Conservation (phyloP, 2,797 vertebrate species). For the Artibeus jamaicensis region DNA sequence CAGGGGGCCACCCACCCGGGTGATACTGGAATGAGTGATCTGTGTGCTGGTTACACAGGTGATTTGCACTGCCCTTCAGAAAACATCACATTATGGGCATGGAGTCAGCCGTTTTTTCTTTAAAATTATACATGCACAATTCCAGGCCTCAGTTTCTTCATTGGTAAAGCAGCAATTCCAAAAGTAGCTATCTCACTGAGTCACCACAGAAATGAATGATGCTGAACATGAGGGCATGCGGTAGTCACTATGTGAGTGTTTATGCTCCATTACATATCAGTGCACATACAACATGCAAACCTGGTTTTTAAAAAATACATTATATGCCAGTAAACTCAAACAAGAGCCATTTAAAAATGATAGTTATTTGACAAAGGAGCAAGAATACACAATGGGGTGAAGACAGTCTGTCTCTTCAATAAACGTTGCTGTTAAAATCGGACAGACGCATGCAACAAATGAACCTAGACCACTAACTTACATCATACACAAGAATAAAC, state of each 20-base stretch:
- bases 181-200: neutral
- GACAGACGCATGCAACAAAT: neutral
- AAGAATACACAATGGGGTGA: neutral
- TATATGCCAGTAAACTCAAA: neutral
- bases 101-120: neutral
- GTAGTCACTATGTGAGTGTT: neutral
- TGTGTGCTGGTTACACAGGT: neutral
- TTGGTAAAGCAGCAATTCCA: neutral
- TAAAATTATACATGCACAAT: neutral
- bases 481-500: neutral
- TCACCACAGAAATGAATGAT: neutral
- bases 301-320: slow-evolving; percentile 4
- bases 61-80: neutral
- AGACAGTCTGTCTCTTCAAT: neutral
- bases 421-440: neutral
- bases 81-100: neutral
- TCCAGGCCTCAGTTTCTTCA: too few relatives aligned
- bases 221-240: neutral
- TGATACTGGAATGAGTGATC: neutral
- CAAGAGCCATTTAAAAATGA: neutral
- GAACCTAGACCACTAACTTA: neutral
- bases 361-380: neutral
- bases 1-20: neutral
- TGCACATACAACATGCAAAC: neutral
- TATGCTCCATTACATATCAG: neutral